phyloP scores from a whole-genome alignment of 2,113 vertebrate genomes.

The Neolamprologus sp. region DNA sequence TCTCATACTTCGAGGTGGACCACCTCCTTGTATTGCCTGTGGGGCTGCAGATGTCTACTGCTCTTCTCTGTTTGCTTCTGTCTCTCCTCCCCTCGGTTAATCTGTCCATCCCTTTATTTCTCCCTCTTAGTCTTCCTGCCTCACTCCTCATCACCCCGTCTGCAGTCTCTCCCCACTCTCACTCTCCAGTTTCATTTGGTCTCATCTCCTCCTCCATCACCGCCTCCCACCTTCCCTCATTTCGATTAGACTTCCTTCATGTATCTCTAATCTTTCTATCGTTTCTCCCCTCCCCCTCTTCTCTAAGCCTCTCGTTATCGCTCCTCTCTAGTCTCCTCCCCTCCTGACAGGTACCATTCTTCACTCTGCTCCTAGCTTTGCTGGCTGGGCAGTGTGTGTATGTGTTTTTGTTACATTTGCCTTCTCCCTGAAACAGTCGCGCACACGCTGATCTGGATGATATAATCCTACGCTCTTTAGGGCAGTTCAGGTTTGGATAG shows the following conservation, averaged over 20 bases:
- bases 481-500: constrained; percentile 27
- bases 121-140: not conserved
- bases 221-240: not conserved
- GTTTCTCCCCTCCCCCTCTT: not conserved
- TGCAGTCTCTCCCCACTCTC: not conserved
- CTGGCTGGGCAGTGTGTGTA: not conserved
- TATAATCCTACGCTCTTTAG: constrained; percentile 32
- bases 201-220: not conserved
- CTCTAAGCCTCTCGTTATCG: constrained; percentile 31
- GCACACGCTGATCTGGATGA: not conserved
- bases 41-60: constrained; percentile 47
- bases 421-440: not conserved
- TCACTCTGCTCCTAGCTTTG: constrained; percentile 37
- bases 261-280: constrained; percentile 45
- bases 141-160: not conserved
- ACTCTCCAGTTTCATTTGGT: not conserved
- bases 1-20: constrained; percentile 1
- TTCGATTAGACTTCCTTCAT: constrained; percentile 41
- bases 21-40: constrained; percentile 25
- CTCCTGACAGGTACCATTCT: constrained; percentile 57
- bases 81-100: constrained; percentile 3
- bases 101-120: constrained; percentile 18
- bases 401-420: not conserved
- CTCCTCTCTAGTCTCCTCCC: constrained; percentile 32
- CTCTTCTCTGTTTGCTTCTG: constrained; percentile 20